These are phyloP conservation scores for Brachionus manjavacas DNA, from an alignment of 1,140 invertebrate genomes.

Conservation along the genomic window DNA sequence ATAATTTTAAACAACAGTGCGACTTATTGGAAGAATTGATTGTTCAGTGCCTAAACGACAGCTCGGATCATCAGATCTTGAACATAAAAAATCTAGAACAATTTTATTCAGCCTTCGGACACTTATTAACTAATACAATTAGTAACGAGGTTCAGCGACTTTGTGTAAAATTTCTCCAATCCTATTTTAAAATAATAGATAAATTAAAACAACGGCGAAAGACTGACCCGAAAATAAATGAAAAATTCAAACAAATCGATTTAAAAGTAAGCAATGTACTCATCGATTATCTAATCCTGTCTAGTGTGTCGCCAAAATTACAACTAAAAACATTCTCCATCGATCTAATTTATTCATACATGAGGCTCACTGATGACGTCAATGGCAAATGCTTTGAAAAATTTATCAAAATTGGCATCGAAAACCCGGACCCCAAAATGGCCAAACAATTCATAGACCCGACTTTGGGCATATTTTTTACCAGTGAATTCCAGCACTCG, in stretches of 20 bases:
- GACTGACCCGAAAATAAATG: background rate
- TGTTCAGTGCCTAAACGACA: background rate
- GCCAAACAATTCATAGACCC: constrained; percentile 37
- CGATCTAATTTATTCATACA: constrained; percentile 38
- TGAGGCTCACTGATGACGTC: constrained; percentile 33
- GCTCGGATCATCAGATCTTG: background rate
- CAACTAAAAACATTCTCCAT: constrained; percentile 22
- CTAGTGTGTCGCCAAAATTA: background rate
- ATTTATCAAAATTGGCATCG: constrained; percentile 19
- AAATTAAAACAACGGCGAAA: background rate
- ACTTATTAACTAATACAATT: constrained; percentile 6
- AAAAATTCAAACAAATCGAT: constrained; percentile 29
- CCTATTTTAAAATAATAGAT: constrained; percentile 25
- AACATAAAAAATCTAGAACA: constrained; percentile 24
- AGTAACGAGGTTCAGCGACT: constrained; percentile 34
- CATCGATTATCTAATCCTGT: background rate
- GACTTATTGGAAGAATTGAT: constrained; percentile 35
- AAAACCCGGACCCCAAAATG: background rate
- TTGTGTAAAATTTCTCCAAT: constrained; percentile 38
- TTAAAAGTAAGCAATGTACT: background rate
- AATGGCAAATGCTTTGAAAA: constrained; percentile 19
- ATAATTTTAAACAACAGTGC: constrained; percentile 30
- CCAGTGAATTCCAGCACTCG: constrained; percentile 51
- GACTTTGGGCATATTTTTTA: constrained; percentile 55
- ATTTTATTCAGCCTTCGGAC: background rate